phyloP scores from a whole-genome alignment of 2,888 invertebrate genomes.

The Lasius fuliginosus region DNA sequence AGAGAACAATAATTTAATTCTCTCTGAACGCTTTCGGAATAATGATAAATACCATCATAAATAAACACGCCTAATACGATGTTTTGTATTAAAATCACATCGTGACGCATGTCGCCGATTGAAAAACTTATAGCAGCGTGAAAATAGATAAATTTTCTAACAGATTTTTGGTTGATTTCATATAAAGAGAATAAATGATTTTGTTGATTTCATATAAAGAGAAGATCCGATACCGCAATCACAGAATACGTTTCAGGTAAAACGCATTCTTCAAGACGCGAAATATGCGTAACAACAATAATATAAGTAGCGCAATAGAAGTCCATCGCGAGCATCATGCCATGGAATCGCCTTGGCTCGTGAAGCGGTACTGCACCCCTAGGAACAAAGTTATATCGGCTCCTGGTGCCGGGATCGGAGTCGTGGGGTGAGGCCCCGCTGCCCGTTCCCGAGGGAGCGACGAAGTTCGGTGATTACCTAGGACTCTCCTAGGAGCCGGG shows the following conservation, averaged over 20 bases:
- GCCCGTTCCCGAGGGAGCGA: conserved; percentile 84
- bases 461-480: conserved; percentile 86
- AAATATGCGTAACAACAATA: conserved; percentile 28
- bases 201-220: background rate
- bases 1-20: background rate
- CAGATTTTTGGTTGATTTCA: background rate
- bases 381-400: conserved; percentile 86
- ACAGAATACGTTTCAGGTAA: background rate
- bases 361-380: conserved; percentile 82
- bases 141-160: background rate
- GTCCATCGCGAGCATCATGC: conserved; percentile 48
- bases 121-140: background rate
- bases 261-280: conserved; percentile 33
- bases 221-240: background rate
- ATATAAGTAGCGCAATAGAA: conserved; percentile 42
- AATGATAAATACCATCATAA: background rate
- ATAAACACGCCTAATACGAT: background rate
- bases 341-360: conserved; percentile 74
- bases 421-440: conserved; percentile 72
- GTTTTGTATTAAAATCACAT: background rate
- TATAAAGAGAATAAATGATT: background rate
- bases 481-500: conserved; percentile 85
- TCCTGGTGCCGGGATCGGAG: conserved; percentile 70
- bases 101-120: background rate
- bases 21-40: background rate